Base-by-base conservation (phyloP, 2,113 vertebrate genomes). In the Oncorhynchus kisutch region DNA sequence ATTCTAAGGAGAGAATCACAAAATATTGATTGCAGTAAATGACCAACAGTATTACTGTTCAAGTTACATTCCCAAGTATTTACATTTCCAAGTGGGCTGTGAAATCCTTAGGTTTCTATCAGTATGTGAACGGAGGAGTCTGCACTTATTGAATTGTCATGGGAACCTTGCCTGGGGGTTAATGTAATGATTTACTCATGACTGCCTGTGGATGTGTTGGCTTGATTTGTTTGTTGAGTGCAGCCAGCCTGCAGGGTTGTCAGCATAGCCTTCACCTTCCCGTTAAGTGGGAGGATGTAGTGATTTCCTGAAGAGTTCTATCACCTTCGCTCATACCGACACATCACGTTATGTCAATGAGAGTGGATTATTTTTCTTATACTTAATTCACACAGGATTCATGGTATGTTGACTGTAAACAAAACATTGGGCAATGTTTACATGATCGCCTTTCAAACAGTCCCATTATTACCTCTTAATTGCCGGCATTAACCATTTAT, bases 101-200 rank as follows among this genome's bases (percentile, higher is more conserved):
- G 80, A 82, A 78, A 79, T 78, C 72, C 77, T 80, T 54, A 65
- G 85, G 80, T 87, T 82, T 83, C 86, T 76, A 78, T 87, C 81
- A 77, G 82, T 81, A 91, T 86, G 87, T 87, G 87, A 83, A 88
- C 86, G 84, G 89, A 85, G 83, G 85, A 60, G 60, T 87, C 82
- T 87, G 76, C 68, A 77, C 79, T 89, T 91, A 90, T 90, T 90
- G 88, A 89, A 91, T 91, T 88, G 85, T 90, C 85, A 79, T 82
- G 84, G 77, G 82, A 82, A 81, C 84, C 81, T 91, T 84, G 90
- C 91, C 89, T 90, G 82, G 81, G 90, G 92, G 89, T 89, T 90
- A 92, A 90, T 91, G 82, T 84, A 92, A 92, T 89, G 90, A 90
- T 94, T 92, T 91, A 90, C 87, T 87, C 75, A 83, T 85, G 87